Conservation (phyloP, 2,888 invertebrate species). For the Rhorus exstirpatorius region DNA sequence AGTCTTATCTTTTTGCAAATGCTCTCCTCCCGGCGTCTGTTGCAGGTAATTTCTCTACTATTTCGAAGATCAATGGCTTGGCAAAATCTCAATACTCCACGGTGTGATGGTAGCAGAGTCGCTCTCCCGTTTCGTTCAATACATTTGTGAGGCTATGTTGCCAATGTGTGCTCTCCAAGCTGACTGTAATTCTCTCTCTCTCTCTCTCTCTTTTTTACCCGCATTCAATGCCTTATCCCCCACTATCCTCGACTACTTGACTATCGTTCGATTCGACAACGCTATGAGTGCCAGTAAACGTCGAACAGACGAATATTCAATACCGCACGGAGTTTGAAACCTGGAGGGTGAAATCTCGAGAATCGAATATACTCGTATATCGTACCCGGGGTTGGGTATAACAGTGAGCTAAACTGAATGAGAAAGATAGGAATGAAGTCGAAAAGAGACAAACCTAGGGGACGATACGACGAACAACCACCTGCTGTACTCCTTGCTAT, state of each 20-base stretch:
- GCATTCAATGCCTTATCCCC: slow-evolving; percentile 36
- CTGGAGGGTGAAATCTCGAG: slow-evolving; percentile 39
- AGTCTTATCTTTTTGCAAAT: slow-evolving; percentile 17
- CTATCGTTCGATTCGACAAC: slow-evolving; percentile 51
- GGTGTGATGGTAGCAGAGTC: slow-evolving; percentile 31
- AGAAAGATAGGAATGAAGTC: slow-evolving; percentile 32
- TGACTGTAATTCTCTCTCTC: slow-evolving; percentile 16
- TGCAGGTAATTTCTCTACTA: slow-evolving; percentile 70
- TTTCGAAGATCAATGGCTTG: slow-evolving; percentile 70
- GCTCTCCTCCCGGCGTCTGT: slow-evolving; percentile 55
- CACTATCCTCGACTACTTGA: slow-evolving; percentile 42
- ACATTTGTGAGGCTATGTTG: slow-evolving; percentile 20
- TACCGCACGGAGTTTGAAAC: slow-evolving; percentile 1
- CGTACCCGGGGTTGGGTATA: slow-evolving; percentile 21
- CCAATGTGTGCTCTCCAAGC: slow-evolving; percentile 28
- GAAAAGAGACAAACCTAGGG: slow-evolving; percentile 32
- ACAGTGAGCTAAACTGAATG: background rate
- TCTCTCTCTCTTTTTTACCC: background rate
- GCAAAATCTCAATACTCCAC: slow-evolving; percentile 61
- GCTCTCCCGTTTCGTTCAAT: background rate
- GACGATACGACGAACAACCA: slow-evolving; percentile 58
- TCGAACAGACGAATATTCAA: slow-evolving; percentile 59
- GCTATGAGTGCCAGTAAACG: slow-evolving; percentile 63
- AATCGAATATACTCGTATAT: slow-evolving; percentile 67
- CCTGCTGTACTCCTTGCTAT: slow-evolving; percentile 57